Base-by-base conservation (phyloP, 2,113 vertebrate species). In the Acanthochromis polyacanthus region DNA sequence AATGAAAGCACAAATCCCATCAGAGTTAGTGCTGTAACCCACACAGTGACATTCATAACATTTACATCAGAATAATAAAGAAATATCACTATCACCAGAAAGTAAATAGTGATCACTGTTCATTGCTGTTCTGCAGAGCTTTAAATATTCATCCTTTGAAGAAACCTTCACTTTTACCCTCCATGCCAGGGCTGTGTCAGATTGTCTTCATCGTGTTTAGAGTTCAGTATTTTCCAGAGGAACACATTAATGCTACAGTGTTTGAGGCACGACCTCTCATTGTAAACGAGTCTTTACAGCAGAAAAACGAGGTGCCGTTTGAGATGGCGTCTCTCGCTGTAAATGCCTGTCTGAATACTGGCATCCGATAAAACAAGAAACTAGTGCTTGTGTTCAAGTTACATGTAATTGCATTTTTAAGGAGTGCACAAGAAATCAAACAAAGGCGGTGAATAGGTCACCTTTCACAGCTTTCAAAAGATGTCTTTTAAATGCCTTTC, bases 1-100 rank as follows among this genome's bases (percentile, higher is more conserved):
- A 55, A 67, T 53, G 15, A 81, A 76, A 81, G 51, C 75, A 82
- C 70, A 83, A 80, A 79, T 40, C 11, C 0, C 10, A 64, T 64
- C 53, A 56, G 23, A 63, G 30, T 32, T 46, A 75, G 25, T 28
- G 55, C 56, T 82, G 55, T 59, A 43, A 66, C 65, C 63, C 9
- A 66, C 23, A 22, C 43, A 17, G n/a, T n/a, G 50, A 53, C 71
- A 56, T 67, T 71, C 32, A 32, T 57, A 25, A 48, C 20, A 78
- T 63, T 66, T 28, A 77, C 17, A 77, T 68, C 9, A 20, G 3
- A 45, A 28, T 11, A 57, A 59, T 56, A 51, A 51, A 74, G 48
- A 53, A 19, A 32, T 53, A 46, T 17, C 10, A 20, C 23, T 7
- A 7, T 78, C 53, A 71, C n/a, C 45, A 10, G n/a, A 25, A 28